phyloP scores from a whole-genome alignment of 2,113 vertebrate genomes.

The Lepidothrix coronata region DNA sequence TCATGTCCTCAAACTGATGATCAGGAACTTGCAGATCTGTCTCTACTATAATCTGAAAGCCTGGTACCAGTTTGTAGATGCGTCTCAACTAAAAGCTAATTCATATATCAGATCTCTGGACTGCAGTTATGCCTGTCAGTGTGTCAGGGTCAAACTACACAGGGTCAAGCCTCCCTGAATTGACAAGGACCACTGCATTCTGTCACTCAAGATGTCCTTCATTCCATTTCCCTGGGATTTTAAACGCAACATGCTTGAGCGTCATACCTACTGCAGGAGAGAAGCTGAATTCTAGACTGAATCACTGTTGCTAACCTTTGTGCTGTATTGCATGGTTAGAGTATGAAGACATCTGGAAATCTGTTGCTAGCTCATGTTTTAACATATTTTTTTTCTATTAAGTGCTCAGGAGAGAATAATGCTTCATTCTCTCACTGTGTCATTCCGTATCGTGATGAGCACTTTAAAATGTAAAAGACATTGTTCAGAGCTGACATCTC shows the following conservation, averaged over 20 bases:
- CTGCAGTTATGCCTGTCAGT: neutral
- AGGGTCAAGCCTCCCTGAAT: neutral
- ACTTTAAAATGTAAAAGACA: constrained; percentile 66
- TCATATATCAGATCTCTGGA: neutral
- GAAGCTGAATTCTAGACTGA: neutral
- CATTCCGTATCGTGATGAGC: constrained; percentile 48
- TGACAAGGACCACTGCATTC: neutral
- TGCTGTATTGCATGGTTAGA: neutral
- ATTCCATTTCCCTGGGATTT: neutral
- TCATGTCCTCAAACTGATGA: neutral
- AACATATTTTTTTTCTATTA: neutral
- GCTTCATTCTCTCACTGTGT: constrained; percentile 40
- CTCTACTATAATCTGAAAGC: neutral
- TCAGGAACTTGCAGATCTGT: neutral
- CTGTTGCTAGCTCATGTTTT: neutral
- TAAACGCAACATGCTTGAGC: neutral
- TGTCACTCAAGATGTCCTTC: neutral
- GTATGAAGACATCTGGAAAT: constrained; percentile 3
- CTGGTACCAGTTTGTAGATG: neutral
- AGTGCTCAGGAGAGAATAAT: constrained; percentile 38
- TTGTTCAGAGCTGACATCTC: constrained; percentile 64
- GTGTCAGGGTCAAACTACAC: neutral
- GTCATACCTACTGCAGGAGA: neutral
- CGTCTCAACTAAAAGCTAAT: neutral
- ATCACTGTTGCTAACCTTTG: neutral